These are phyloP conservation scores for Equus quagga DNA, from an alignment of 2,113 vertebrate species.

Conservation along the genomic window DNA sequence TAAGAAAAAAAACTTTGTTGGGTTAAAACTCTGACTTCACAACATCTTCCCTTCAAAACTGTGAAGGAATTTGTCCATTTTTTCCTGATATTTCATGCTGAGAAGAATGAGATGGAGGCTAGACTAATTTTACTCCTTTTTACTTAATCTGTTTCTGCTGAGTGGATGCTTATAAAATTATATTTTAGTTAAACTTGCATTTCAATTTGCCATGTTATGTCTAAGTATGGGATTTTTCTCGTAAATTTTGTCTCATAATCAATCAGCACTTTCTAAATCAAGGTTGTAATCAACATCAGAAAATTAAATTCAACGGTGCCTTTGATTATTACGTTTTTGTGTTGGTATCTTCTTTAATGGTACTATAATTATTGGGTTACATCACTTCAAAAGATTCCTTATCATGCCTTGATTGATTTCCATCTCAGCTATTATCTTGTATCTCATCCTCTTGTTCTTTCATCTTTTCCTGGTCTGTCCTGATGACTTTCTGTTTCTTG, in stretches of 20 bases:
- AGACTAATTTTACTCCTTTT: constrained; percentile 6
- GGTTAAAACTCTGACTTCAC: neutral
- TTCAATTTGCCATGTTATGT: neutral
- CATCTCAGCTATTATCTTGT: neutral
- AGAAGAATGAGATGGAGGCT: neutral
- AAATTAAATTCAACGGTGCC: neutral
- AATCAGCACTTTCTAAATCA: constrained; percentile 12
- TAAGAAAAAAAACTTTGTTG: neutral
- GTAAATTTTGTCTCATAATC: neutral
- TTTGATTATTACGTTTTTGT: constrained; percentile 21
- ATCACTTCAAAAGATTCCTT: constrained; percentile 34
- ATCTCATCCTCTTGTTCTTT: neutral
- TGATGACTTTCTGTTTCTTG: neutral
- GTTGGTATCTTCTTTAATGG: neutral
- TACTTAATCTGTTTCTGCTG: neutral
- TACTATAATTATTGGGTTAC: constrained; percentile 11
- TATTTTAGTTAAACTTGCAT: constrained; percentile 12
- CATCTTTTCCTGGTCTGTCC: neutral
- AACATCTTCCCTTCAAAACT: neutral
- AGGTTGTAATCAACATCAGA: constrained; percentile 23
- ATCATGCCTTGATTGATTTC: neutral
- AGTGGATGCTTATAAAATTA: neutral
- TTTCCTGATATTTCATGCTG: neutral
- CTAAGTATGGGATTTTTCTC: neutral
- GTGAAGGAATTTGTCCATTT: neutral